These are phyloP conservation scores for Enchytraeus crypticus DNA, from an alignment of 2,888 invertebrate genomes.

Conservation along the genomic window DNA sequence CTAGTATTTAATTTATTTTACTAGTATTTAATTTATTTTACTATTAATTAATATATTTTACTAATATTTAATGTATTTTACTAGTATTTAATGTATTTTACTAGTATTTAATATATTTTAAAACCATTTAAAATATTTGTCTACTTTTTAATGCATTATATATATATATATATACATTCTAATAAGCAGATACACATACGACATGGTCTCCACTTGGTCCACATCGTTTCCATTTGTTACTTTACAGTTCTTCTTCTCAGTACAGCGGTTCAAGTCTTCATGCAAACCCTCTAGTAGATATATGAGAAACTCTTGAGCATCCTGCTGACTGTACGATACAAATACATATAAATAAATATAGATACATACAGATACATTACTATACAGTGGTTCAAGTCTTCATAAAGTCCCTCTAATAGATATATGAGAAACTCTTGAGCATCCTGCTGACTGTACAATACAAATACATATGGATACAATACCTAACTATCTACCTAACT, in stretches of 20 bases:
- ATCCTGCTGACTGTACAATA: constrained; percentile 58
- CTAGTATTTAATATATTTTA: no score
- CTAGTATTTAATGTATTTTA: no score
- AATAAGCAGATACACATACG: no score
- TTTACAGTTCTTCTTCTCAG: constrained; percentile 27
- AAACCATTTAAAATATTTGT: no score
- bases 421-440: constrained; percentile 83
- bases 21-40: no score
- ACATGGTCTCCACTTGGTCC: background rate
- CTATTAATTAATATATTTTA: no score
- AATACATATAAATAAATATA: background rate
- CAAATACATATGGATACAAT: background rate
- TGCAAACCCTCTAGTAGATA: constrained; percentile 81
- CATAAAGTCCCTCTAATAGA: constrained; percentile 77
- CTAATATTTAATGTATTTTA: no score
- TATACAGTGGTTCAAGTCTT: constrained; percentile 71
- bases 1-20: no score
- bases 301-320: constrained; percentile 81
- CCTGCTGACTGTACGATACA: constrained; percentile 55
- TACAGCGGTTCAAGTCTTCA: constrained; percentile 62
- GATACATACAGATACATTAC: no score
- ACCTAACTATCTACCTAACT: no score
- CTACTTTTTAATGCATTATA: no score
- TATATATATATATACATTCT: no score
- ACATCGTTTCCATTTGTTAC: background rate